Percentiles rank a stretch among this genome's conserved stretches.
These are phyloP conservation scores for Athrips mouffetella DNA, from an alignment of 2,888 invertebrate species.

Conservation along the genomic window DNA sequence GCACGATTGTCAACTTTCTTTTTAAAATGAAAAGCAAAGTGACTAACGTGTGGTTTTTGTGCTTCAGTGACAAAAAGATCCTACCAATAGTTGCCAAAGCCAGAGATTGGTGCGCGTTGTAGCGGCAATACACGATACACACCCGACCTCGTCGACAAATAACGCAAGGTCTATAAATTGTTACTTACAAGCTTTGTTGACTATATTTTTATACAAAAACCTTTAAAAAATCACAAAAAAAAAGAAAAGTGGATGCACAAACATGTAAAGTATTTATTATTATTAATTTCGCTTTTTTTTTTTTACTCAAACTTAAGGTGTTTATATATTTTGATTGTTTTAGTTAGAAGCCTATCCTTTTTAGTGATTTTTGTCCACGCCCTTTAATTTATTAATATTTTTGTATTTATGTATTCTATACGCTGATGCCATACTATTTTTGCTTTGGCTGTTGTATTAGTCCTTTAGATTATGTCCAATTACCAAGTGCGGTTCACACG, in stretches of 20 bases:
- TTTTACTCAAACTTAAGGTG: slow-evolving; percentile 53
- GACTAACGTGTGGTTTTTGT: slow-evolving; percentile 53
- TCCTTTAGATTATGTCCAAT: slow-evolving; percentile 64
- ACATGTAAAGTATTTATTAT: slow-evolving; percentile 55
- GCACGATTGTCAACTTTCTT: slow-evolving; percentile 24
- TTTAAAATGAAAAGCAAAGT: no score
- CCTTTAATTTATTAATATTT: slow-evolving; percentile 37
- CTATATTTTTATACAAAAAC: slow-evolving; percentile 64
- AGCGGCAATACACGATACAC: slow-evolving; percentile 32
- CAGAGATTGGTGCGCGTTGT: slow-evolving; percentile 63
- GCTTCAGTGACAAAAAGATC: slow-evolving; percentile 67
- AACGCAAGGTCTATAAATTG: slow-evolving; percentile 50
- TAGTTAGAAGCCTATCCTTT: slow-evolving; percentile 47
- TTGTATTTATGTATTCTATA: slow-evolving; percentile 42
- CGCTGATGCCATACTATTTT: slow-evolving; percentile 69
- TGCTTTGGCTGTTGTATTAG: slow-evolving; percentile 76
- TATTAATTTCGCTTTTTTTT: no score
- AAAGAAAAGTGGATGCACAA: slow-evolving; percentile 65
- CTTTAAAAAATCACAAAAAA: slow-evolving; percentile 65
- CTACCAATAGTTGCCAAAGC: slow-evolving; percentile 71
- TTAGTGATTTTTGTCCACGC: slow-evolving; percentile 35
- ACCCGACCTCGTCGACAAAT: slow-evolving; percentile 52
- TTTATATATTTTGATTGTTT: slow-evolving; percentile 73
- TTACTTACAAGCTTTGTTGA: slow-evolving; percentile 43
- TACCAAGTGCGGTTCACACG: slow-evolving; percentile 76